These are phyloP conservation scores for Hylaeus volcanicus DNA, from an alignment of 1,140 invertebrate genomes.

Conservation along the genomic window DNA sequence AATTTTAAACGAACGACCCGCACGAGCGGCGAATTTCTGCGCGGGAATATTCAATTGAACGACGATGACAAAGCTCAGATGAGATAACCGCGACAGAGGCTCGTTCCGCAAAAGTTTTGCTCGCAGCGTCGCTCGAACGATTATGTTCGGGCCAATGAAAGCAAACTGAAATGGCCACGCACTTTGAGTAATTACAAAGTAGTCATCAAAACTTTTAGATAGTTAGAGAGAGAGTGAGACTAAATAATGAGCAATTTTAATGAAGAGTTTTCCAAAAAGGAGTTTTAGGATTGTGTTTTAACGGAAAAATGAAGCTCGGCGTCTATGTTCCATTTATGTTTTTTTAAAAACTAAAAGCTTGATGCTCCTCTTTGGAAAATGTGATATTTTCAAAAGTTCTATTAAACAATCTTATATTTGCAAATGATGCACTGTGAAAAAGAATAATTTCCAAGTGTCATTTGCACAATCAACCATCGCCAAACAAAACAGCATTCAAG, in stretches of 20 bases:
- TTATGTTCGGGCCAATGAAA: neutral
- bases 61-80: slow-evolving; percentile 12
- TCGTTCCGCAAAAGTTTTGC: neutral
- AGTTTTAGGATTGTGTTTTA: too few species aligned
- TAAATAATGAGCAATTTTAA: too few species aligned
- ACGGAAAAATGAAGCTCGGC: too few species aligned
- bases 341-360: too few species aligned
- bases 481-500: neutral
- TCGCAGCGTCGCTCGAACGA: neutral
- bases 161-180: neutral
- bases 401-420: too few species aligned
- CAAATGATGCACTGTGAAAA: too few species aligned
- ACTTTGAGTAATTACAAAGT: neutral
- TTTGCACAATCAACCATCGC: neutral
- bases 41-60: slow-evolving; percentile 10
- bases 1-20: neutral
- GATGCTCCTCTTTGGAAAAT: too few species aligned
- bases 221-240: too few species aligned
- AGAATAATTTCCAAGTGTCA: too few species aligned
- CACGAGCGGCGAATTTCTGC: neutral
- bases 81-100: slow-evolving; percentile 1
- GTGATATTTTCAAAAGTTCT: too few species aligned
- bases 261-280: too few species aligned
- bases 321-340: too few species aligned
- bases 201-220: neutral